phyloP scores from a whole-genome alignment of 2,113 vertebrate genomes.

The Tympanuchus pallidicinctus region DNA sequence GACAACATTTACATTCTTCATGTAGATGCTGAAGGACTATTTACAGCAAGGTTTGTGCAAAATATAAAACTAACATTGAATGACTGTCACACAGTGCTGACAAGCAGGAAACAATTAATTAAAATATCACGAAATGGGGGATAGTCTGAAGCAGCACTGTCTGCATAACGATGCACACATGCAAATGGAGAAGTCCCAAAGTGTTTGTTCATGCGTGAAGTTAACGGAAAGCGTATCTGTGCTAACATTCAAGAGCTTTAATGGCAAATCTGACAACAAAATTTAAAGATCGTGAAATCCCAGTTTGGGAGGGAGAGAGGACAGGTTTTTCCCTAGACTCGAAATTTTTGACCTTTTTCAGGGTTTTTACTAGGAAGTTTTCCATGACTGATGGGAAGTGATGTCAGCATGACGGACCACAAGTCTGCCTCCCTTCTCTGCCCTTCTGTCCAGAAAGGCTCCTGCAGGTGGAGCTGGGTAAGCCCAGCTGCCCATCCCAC shows the following conservation, averaged over 20 bases:
- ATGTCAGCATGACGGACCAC: accelerated
- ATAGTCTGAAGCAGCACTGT: neutral
- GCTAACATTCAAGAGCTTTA: neutral
- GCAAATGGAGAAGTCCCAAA: neutral
- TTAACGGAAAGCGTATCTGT: neutral
- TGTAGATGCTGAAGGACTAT: neutral
- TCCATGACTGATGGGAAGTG: neutral
- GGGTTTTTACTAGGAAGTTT: neutral
- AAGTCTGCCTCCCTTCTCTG: neutral
- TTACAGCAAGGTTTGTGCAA: conserved; percentile 22
- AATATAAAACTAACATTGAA: neutral
- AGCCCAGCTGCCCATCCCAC: neutral
- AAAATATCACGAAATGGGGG: neutral
- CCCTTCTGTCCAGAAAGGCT: neutral
- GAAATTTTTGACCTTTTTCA: neutral
- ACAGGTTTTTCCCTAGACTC: neutral
- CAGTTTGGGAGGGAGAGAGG: neutral
- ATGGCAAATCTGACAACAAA: neutral
- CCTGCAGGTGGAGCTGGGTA: neutral
- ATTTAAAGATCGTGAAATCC: neutral
- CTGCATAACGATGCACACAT: neutral
- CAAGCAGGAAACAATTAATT: neutral
- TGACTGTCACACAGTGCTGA: neutral
- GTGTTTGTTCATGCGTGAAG: neutral
- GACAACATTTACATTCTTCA: neutral